A percentile compares a stretch with the other conserved stretches of the same genome.
These are phyloP conservation scores for Lepidurus arcticus DNA, from an alignment of 1,140 invertebrate genomes.

Conservation along the genomic window DNA sequence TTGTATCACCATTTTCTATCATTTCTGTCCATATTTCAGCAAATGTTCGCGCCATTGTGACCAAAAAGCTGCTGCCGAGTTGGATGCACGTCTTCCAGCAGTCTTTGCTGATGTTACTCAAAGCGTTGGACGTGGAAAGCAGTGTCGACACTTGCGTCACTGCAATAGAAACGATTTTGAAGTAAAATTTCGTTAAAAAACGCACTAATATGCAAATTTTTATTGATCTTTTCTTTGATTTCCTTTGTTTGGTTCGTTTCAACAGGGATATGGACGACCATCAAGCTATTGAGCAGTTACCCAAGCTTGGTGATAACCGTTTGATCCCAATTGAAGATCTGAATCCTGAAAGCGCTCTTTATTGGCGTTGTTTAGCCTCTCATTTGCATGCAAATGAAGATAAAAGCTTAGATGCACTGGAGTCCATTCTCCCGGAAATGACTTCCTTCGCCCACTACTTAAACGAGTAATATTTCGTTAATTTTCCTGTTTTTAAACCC, in stretches of 20 bases:
- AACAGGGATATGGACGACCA: slow-evolving; percentile 11
- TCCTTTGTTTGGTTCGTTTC: background rate
- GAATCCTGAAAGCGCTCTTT: slow-evolving; percentile 54
- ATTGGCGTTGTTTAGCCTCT: slow-evolving; percentile 56
- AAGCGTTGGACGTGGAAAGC: slow-evolving; percentile 57
- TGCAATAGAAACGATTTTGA: slow-evolving; percentile 48
- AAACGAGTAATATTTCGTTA: background rate
- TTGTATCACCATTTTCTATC: slow-evolving; percentile 39
- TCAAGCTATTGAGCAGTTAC: slow-evolving; percentile 44
- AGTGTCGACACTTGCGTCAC: slow-evolving; percentile 44
- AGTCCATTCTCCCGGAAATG: slow-evolving; percentile 45
- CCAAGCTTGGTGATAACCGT: slow-evolving; percentile 46
- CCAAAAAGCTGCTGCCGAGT: slow-evolving; percentile 51
- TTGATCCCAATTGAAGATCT: slow-evolving; percentile 52
- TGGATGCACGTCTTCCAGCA: slow-evolving; percentile 60
- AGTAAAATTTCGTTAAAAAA: slow-evolving; percentile 40
- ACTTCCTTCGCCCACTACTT: slow-evolving; percentile 43
- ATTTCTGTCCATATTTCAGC: slow-evolving; percentile 43
- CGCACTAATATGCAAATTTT: background rate
- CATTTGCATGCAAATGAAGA: slow-evolving; percentile 44
- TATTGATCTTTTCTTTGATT: background rate
- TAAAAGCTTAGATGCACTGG: slow-evolving; percentile 39
- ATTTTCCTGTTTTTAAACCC: no score
- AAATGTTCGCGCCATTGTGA: slow-evolving; percentile 44
- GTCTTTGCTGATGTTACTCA: slow-evolving; percentile 56